These are phyloP conservation scores for Propithecus coquereli DNA, from an alignment of 2,113 vertebrate genomes.

Conservation along the genomic window DNA sequence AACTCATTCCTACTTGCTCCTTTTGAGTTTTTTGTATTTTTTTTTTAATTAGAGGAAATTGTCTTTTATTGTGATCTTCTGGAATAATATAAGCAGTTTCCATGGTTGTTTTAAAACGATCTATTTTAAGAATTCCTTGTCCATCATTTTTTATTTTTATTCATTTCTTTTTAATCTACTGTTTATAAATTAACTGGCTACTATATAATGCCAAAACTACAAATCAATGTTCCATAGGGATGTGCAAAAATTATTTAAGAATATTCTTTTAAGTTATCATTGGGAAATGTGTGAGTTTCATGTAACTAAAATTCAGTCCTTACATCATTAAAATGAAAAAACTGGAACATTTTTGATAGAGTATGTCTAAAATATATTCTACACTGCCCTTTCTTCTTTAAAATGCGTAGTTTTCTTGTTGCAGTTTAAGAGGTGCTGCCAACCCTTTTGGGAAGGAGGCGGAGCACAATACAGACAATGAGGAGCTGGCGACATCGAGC, in stretches of 20 bases:
- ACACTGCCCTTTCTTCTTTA: not conserved
- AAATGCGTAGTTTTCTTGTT: accelerated
- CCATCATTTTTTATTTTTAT: not conserved
- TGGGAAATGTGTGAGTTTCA: not conserved
- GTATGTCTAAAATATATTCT: no score
- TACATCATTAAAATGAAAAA: not conserved
- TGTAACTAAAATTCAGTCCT: not conserved
- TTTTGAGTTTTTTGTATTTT: not conserved
- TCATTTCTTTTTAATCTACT: not conserved
- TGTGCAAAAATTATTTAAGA: not conserved
- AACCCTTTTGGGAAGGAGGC: not conserved
- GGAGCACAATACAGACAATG: accelerated
- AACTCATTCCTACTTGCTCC: not conserved
- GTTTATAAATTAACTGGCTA: not conserved
- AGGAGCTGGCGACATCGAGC: accelerated
- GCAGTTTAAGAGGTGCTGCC: not conserved
- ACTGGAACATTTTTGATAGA: no score
- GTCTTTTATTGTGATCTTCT: not conserved
- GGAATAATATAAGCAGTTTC: not conserved
- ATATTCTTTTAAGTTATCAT: not conserved
- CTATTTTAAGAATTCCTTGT: not conserved
- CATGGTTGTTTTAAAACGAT: not conserved
- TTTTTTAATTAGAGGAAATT: not conserved
- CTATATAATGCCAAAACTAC: not conserved
- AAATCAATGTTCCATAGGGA: not conserved